phyloP scores from a whole-genome alignment of 2,888 invertebrate genomes.

The Leptopilina drosophilae region DNA sequence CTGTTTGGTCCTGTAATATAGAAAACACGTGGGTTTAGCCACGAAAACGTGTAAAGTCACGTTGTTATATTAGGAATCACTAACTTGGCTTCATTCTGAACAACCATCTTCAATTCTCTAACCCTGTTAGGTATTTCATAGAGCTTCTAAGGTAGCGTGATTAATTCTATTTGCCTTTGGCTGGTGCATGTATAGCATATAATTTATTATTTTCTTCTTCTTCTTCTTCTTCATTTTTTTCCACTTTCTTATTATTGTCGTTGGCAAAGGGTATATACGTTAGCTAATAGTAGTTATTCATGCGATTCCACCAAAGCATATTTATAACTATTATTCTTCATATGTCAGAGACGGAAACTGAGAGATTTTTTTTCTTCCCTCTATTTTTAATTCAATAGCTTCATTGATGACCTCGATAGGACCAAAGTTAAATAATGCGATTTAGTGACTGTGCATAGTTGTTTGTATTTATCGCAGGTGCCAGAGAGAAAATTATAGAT shows the following conservation, averaged over 20 bases:
- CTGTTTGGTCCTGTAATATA: conserved; percentile 19
- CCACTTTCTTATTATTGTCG: conserved; percentile 1
- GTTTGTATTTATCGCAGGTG: conserved; percentile 16
- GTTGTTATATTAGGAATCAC: conserved; percentile 68
- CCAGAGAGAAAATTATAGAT: conserved; percentile 28
- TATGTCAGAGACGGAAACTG: conserved; percentile 32
- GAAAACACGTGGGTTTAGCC: conserved; percentile 36
- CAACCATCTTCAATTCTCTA: conserved; percentile 48
- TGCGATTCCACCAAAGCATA: conserved; percentile 31
- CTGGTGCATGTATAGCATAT: conserved; percentile 50
- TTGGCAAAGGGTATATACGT: conserved; percentile 13
- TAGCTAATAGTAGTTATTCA: conserved; percentile 39
- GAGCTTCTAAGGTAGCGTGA: conserved; percentile 56
- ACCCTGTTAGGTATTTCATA: conserved; percentile 27
- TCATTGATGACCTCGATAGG: conserved; percentile 23
- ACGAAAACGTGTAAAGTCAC: conserved; percentile 63
- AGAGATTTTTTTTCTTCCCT: not conserved
- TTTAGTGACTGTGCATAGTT: conserved; percentile 36
- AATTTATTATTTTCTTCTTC: conserved; percentile 31
- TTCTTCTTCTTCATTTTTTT: not conserved
- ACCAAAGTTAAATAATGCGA: conserved; percentile 36
- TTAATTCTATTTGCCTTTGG: conserved; percentile 69
- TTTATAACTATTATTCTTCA: conserved; percentile 19
- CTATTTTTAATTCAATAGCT: conserved; percentile 10
- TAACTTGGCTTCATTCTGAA: conserved; percentile 55